These are phyloP conservation scores for Xiphophorus maculatus DNA, from an alignment of 2,113 vertebrate species.

Conservation along the genomic window DNA sequence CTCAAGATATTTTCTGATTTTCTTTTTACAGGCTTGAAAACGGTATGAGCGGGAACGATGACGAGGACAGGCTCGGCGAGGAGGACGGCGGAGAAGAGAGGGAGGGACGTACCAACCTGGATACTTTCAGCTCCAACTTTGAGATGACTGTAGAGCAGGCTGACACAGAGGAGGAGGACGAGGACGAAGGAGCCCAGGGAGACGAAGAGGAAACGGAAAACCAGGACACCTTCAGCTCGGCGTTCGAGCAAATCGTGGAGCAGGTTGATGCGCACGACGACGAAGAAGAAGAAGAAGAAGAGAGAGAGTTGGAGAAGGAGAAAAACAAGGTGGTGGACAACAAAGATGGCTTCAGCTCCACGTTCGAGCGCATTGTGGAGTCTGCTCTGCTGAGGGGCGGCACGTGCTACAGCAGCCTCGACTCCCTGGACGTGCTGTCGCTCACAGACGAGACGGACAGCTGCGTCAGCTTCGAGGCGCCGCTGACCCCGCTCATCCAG, in stretches of 20 bases:
- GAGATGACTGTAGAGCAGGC: slow-evolving; percentile 77
- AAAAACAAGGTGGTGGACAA: slow-evolving; percentile 83
- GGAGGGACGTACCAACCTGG: slow-evolving; percentile 58
- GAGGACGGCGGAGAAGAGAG: slow-evolving; percentile 52
- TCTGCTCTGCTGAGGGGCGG: slow-evolving; percentile 91
- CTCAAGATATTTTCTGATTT: slow-evolving; percentile 12
- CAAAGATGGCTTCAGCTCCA: slow-evolving; percentile 94
- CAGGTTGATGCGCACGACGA: slow-evolving; percentile 82
- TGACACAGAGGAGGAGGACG: slow-evolving; percentile 75
- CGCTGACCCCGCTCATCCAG: slow-evolving; percentile 94
- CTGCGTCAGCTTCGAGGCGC: slow-evolving; percentile 95
- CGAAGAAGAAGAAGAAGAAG: slow-evolving; percentile 82
- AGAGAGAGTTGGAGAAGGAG: slow-evolving; percentile 81
- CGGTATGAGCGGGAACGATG: slow-evolving; percentile 58
- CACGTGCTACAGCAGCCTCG: slow-evolving; percentile 95
- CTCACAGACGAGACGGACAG: slow-evolving; percentile 97
- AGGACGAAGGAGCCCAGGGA: slow-evolving; percentile 72
- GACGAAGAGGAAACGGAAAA: slow-evolving; percentile 73
- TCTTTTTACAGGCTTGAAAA: slow-evolving; percentile 63
- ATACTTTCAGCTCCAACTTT: slow-evolving; percentile 82
- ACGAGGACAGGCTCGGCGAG: slow-evolving; percentile 56
- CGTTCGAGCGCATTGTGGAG: slow-evolving; percentile 95
- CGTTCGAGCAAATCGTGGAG: slow-evolving; percentile 95
- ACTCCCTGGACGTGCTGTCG: slow-evolving; percentile 93
- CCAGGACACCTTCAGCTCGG: slow-evolving; percentile 92